phyloP scores from a whole-genome alignment of 1,140 invertebrate species.

The Zaprionus inermis region DNA sequence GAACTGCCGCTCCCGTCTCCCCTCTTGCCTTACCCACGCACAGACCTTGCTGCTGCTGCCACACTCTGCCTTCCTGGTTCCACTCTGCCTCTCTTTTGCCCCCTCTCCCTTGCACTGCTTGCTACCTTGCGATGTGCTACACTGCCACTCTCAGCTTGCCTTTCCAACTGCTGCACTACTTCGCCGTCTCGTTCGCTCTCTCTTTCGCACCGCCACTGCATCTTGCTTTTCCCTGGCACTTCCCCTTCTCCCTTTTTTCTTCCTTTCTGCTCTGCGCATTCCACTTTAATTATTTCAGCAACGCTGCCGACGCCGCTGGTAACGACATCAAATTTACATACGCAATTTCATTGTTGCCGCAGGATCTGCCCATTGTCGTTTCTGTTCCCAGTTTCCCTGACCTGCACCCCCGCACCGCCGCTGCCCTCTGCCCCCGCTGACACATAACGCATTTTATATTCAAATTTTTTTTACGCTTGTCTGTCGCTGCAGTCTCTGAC shows the following conservation, averaged over 20 bases:
- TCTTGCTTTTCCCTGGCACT: no score
- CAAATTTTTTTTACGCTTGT: constrained; percentile 63
- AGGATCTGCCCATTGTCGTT: constrained; percentile 67
- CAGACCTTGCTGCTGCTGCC: no score
- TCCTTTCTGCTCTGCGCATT: constrained; percentile 46
- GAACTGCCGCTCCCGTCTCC: constrained; percentile 2
- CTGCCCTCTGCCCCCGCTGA: constrained; percentile 10
- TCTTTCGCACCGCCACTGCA: not conserved
- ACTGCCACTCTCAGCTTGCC: not conserved
- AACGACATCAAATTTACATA: constrained; percentile 82
- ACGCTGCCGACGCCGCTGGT: constrained; percentile 70
- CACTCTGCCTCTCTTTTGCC: not conserved
- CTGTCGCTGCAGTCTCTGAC: constrained; percentile 61
- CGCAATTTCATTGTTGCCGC: constrained; percentile 82
- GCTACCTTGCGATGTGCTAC: not conserved
- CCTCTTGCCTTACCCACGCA: no score
- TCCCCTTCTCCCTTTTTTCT: not conserved
- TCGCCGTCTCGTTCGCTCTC: not conserved
- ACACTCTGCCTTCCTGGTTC: not conserved
- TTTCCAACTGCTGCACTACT: no score
- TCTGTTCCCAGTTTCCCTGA: constrained; percentile 30
- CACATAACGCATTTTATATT: constrained; percentile 81
- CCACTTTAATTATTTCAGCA: constrained; percentile 82
- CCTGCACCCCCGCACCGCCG: constrained; percentile 4
- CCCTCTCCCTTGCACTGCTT: constrained; percentile 1